Evolutionary conservation across 2,113 vertebrate genomes (phyloP).

Genomic region (Morphnarchus princeps): DNA sequence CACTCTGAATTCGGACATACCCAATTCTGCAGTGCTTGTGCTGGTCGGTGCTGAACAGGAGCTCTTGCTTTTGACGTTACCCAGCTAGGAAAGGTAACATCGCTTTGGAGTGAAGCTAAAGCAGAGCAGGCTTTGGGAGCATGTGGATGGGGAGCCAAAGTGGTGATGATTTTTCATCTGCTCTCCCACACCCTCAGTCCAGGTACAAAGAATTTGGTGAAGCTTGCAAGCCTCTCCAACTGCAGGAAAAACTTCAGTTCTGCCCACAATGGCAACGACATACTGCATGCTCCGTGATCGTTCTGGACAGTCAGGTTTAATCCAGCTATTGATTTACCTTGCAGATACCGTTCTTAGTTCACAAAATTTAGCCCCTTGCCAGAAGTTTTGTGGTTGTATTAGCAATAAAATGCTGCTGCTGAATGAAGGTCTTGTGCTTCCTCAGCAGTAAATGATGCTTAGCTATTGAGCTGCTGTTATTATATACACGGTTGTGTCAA

Average conservation of each 20-base stretch:
- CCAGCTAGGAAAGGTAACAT: not conserved
- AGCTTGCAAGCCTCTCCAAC: not conserved
- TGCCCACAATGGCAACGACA: not conserved
- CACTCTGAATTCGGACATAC: not conserved
- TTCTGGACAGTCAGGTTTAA: not conserved
- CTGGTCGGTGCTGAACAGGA: not conserved
- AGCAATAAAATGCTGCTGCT: not conserved
- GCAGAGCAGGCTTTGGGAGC: not conserved
- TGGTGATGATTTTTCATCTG: not conserved
- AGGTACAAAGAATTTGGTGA: not conserved
- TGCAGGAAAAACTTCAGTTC: not conserved
- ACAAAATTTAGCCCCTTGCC: not conserved
- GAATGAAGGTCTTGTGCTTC: not conserved
- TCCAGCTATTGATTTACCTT: not conserved
- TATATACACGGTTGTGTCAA: not conserved
- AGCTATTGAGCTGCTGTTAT: not conserved
- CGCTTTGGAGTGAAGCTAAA: not conserved
- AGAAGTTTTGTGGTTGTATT: not conserved
- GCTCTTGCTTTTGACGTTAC: rapidly evolving
- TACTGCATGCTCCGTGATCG: rapidly evolving
- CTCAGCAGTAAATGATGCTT: not conserved
- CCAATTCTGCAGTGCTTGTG: not conserved
- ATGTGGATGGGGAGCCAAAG: not conserved
- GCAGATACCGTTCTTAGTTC: not conserved
- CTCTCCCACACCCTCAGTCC: not conserved